Base-by-base conservation (phyloP, 2,113 vertebrate species). In the Protobothrops flavoviridis region DNA sequence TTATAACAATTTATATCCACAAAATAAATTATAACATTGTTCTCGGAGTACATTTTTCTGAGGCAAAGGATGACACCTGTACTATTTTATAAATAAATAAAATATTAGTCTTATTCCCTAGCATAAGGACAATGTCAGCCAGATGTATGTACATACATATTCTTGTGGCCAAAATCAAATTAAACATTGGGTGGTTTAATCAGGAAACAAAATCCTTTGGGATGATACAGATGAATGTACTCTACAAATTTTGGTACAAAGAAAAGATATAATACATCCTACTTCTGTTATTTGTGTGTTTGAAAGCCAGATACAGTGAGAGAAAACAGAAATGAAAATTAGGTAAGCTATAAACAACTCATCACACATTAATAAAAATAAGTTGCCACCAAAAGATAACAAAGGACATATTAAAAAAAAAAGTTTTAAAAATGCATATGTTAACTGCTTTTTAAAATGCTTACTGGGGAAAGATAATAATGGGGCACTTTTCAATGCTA, bases 281-380 rank as follows among this genome's bases (percentile, higher is more conserved):
- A 33, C 2, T 33, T 74, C n/a, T 33, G 15, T 39, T 20, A 17
- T 74, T 15, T 7, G 2, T 39, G 13, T 74, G n/a, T 74, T 74
- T 74, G n/a, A 55, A 26, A 33, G 52, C n/a, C 8, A 20, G 15
- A 39, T 9, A 57, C 11, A 20, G 7, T 57, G n/a, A 11, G 29
- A 56, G 33, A 23, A 39, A 89, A 52, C 50, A 87, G 94, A 92
- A 29, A 20, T 26, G 94, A 91, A 93, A 45, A 29, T 17, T 17
- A 45, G 93, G 90, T 29, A 17, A 89, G 85, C 43, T 95, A 95
- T 93, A 88, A 94, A 64, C 93, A 91, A 96, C 92, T 95, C 0
- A 55, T 45, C 88, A 6, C 92, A 10, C 8, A 3, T 91, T 96
- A 96, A 94, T 95, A 17, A 95, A n/a, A 92, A 17, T 0, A 33